Evolutionary conservation across 2,888 invertebrate genomes (phyloP).

Genomic region (Diogma glabrata): DNA sequence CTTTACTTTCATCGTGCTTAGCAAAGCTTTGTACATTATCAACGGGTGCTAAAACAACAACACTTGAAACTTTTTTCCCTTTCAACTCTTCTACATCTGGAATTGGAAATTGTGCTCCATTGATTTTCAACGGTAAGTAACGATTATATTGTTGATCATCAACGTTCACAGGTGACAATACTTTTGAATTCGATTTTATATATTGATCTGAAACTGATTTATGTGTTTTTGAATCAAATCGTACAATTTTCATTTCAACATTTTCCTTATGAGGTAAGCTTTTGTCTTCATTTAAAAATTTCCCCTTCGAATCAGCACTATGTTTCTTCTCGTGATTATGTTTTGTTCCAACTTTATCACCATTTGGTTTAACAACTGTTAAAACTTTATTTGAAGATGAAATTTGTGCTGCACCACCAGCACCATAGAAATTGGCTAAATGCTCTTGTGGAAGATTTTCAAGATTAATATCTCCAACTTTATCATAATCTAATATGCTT

Average conservation of each 20-base stretch:
- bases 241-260: conserved; percentile 76
- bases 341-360: conserved; percentile 39
- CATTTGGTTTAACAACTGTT: conserved; percentile 51
- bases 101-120: conserved; percentile 72
- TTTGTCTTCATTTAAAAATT: conserved; percentile 31
- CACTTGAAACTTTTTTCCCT: conserved; percentile 69
- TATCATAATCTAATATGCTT: conserved; percentile 76
- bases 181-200: conserved; percentile 58
- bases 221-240: conserved; percentile 62
- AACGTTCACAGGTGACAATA: conserved; percentile 61
- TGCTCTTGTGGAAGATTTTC: conserved; percentile 77
- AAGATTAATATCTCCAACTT: conserved; percentile 73
- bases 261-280: conserved; percentile 42
- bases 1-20: conserved; percentile 13
- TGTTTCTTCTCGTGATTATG: conserved; percentile 41
- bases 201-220: conserved; percentile 64
- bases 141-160: conserved; percentile 67
- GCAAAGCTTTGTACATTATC: conserved; percentile 44
- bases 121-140: conserved; percentile 73
- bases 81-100: conserved; percentile 64
- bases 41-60: conserved; percentile 74
- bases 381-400: conserved; percentile 58
- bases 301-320: conserved; percentile 35
- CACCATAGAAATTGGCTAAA: conserved; percentile 72
- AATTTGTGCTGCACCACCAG: conserved; percentile 66